Percentiles rank a stretch among this genome's conserved stretches.
phyloP scores from a whole-genome alignment of 30 jellyfish, hydroid and myxozoan genomes.

The Aurelia aurita region DNA sequence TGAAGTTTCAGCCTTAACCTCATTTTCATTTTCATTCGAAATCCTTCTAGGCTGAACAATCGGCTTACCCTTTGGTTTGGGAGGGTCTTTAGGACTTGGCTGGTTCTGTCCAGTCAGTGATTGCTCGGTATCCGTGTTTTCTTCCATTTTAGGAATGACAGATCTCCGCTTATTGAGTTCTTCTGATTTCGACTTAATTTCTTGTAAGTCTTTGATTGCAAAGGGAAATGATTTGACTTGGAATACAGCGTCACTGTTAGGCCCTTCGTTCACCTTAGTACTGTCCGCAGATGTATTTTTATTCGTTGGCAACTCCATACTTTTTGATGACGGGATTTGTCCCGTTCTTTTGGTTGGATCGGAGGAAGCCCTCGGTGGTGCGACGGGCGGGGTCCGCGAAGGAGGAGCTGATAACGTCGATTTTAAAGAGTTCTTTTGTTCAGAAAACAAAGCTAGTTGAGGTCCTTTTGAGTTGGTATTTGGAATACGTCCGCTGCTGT shows the following conservation, averaged over 20 bases:
- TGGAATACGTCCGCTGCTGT: background rate
- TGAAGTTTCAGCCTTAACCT: background rate
- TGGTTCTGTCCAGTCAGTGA: background rate
- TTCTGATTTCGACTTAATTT: background rate
- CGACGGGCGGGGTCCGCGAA: constrained; percentile 9
- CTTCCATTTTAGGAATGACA: background rate
- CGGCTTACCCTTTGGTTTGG: background rate
- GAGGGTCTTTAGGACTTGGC: background rate
- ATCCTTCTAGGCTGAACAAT: background rate
- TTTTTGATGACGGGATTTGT: background rate
- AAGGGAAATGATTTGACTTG: background rate
- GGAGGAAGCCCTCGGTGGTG: background rate
- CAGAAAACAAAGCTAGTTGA: background rate
- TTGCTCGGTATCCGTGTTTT: background rate
- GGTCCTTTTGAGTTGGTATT: background rate
- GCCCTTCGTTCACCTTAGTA: background rate
- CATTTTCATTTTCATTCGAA: background rate
- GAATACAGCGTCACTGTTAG: background rate
- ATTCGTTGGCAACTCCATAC: background rate
- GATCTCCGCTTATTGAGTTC: background rate
- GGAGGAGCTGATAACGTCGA: constrained; percentile 42
- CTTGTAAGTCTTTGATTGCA: background rate
- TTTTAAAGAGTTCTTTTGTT: constrained; percentile 17
- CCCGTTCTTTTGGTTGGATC: background rate
- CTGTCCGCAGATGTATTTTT: background rate